A percentile compares a stretch with the other conserved stretches of the same genome.
Conservation (phyloP, 2,113 vertebrate genomes). For the Paratilapia polleni region DNA sequence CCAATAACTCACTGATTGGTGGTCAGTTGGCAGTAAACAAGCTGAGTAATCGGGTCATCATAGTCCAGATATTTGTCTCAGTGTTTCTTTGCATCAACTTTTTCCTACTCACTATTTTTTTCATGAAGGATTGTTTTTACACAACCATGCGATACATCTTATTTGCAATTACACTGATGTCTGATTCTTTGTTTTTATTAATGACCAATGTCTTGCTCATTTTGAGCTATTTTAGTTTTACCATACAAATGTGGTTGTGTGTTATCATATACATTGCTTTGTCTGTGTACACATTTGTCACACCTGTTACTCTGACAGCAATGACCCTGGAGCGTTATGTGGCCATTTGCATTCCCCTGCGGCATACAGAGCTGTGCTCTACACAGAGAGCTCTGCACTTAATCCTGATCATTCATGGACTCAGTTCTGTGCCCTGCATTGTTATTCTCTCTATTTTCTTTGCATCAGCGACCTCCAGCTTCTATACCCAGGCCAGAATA, state of each 20-base stretch:
- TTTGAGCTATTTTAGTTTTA: accelerated
- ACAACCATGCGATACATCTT: constrained; percentile 67
- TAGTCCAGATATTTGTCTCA: constrained; percentile 36
- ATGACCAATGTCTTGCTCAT: constrained; percentile 24
- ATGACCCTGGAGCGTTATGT: constrained; percentile 40
- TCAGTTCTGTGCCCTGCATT: constrained; percentile 36
- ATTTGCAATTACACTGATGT: constrained; percentile 55
- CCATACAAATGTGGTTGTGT: constrained; percentile 49
- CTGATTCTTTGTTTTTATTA: constrained; percentile 41
- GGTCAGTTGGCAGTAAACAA: accelerated
- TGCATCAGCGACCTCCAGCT: not conserved
- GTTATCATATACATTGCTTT: not conserved
- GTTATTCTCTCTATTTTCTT: constrained; percentile 14
- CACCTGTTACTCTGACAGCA: constrained; percentile 59
- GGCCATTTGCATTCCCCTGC: constrained; percentile 68
- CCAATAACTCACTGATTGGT: not conserved
- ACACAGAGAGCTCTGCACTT: not conserved
- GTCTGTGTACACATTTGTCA: constrained; percentile 7
- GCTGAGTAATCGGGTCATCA: not conserved
- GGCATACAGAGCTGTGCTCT: constrained; percentile 55
- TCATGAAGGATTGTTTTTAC: constrained; percentile 53
- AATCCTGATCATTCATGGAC: constrained; percentile 51
- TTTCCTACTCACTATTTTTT: constrained; percentile 50
- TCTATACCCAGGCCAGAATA: not conserved
- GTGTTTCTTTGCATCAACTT: constrained; percentile 51